These are phyloP conservation scores for Molorchus minor DNA, from an alignment of 2,888 invertebrate genomes.

Conservation along the genomic window DNA sequence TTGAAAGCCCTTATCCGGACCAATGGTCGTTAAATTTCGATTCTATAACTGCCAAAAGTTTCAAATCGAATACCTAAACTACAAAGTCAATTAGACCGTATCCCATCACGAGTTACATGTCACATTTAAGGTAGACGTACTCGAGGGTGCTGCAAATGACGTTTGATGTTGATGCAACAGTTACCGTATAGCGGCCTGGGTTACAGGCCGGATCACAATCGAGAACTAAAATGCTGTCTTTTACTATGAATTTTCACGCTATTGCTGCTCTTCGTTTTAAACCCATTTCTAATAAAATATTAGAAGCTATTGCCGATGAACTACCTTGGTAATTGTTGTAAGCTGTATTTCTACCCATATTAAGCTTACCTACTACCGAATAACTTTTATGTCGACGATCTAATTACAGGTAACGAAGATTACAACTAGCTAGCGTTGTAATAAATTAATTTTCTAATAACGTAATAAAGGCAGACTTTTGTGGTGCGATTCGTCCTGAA, in stretches of 20 bases:
- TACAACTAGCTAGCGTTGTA: too few relatives aligned
- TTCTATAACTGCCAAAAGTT: constrained; percentile 41
- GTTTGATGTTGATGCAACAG: constrained; percentile 35
- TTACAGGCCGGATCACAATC: neutral
- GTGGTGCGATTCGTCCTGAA: neutral
- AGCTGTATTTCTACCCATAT: too few relatives aligned
- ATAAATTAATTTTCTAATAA: neutral
- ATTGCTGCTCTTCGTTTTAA: too few relatives aligned
- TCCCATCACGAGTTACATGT: constrained; percentile 32
- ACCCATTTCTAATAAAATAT: too few relatives aligned
- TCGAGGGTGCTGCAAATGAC: constrained; percentile 32
- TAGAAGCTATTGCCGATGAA: too few relatives aligned
- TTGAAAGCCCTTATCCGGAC: constrained; percentile 23
- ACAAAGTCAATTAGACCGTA: constrained; percentile 41
- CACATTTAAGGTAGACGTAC: constrained; percentile 31
- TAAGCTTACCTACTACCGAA: too few relatives aligned
- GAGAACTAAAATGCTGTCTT: too few relatives aligned
- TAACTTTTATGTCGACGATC: too few relatives aligned
- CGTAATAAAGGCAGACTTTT: neutral
- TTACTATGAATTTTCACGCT: too few relatives aligned
- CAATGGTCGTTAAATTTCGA: constrained; percentile 21
- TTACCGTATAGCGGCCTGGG: constrained; percentile 6
- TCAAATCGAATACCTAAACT: constrained; percentile 35
- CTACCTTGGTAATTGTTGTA: too few relatives aligned
- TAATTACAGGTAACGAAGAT: too few relatives aligned